phyloP scores from a whole-genome alignment of 2,797 vertebrate species.

The Myotis daubentonii region DNA sequence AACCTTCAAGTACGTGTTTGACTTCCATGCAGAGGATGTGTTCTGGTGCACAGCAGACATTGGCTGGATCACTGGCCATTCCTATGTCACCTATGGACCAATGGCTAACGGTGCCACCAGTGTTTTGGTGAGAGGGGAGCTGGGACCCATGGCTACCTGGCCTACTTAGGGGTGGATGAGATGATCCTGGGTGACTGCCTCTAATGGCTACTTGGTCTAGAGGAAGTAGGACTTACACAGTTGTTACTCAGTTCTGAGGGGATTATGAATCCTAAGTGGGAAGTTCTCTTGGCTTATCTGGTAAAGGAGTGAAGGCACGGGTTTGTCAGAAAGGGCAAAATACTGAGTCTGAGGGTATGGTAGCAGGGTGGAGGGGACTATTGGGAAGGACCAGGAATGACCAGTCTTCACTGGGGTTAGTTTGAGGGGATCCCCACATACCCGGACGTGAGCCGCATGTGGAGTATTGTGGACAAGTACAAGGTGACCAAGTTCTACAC shows the following conservation, averaged over 20 bases:
- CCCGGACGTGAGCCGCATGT: conserved; percentile 93
- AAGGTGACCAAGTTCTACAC: conserved; percentile 98
- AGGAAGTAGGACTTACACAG: neutral
- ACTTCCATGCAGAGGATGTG: conserved; percentile 93
- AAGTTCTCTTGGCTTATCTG: conserved; percentile 49
- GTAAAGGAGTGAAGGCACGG: conserved; percentile 26
- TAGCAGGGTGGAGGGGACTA: neutral
- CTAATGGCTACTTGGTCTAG: conserved; percentile 38
- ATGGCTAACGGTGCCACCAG: conserved; percentile 95
- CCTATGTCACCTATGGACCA: conserved; percentile 96
- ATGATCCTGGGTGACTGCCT: neutral
- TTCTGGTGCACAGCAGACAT: conserved; percentile 99
- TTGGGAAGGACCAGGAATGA: conserved; percentile 40
- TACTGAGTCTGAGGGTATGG: neutral
- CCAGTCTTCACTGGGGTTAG: conserved; percentile 83
- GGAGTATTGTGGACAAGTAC: conserved; percentile 96
- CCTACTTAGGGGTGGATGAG: neutral
- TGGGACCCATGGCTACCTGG: neutral
- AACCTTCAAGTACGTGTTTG: conserved; percentile 97
- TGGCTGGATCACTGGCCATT: conserved; percentile 98
- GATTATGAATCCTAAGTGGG: neutral
- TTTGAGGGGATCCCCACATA: conserved; percentile 98
- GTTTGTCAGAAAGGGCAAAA: conserved; percentile 50
- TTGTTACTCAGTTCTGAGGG: neutral
- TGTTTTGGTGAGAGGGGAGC: conserved; percentile 90